These are phyloP conservation scores for Sialis lutaria DNA, from an alignment of 2,888 invertebrate species.

Conservation along the genomic window DNA sequence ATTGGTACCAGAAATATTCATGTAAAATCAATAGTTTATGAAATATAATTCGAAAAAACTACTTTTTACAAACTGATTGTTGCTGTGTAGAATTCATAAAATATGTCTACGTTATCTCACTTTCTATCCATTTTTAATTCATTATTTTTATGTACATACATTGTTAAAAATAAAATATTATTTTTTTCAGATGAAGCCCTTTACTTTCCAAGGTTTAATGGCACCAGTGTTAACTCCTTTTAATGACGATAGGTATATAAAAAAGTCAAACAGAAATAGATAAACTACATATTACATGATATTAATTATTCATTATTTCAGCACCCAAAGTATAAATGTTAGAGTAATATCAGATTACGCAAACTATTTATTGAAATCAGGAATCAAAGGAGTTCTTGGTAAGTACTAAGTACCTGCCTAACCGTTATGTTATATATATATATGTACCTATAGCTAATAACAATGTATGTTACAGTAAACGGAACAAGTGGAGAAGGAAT, in stretches of 20 bases:
- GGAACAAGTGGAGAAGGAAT: constrained; percentile 67
- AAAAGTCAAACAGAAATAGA: background rate
- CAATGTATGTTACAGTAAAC: constrained; percentile 36
- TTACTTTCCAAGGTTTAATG: constrained; percentile 43
- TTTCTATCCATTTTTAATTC: too few species aligned
- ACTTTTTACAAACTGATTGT: too few species aligned
- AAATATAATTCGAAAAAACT: too few species aligned
- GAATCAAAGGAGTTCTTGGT: constrained; percentile 53
- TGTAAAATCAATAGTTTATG: too few species aligned
- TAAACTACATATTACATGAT: background rate
- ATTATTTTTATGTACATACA: too few species aligned
- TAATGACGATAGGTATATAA: constrained; percentile 32
- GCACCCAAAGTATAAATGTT: constrained; percentile 28
- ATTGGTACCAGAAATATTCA: too few species aligned
- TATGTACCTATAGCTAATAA: background rate
- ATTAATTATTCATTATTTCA: constrained; percentile 10
- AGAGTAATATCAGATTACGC: constrained; percentile 38
- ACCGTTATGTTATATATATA: background rate
- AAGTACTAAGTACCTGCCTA: constrained; percentile 14
- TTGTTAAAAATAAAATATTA: too few species aligned
- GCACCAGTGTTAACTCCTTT: constrained; percentile 58
- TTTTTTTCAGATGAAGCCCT: constrained; percentile 20
- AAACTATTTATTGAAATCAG: constrained; percentile 36
- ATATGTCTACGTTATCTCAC: too few species aligned
- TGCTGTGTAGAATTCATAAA: too few species aligned